Evolutionary conservation across 2,888 invertebrate genomes (phyloP), one percentile per base, ranked within the genome.

Genomic region (Neuroscelio doddi): DNA sequence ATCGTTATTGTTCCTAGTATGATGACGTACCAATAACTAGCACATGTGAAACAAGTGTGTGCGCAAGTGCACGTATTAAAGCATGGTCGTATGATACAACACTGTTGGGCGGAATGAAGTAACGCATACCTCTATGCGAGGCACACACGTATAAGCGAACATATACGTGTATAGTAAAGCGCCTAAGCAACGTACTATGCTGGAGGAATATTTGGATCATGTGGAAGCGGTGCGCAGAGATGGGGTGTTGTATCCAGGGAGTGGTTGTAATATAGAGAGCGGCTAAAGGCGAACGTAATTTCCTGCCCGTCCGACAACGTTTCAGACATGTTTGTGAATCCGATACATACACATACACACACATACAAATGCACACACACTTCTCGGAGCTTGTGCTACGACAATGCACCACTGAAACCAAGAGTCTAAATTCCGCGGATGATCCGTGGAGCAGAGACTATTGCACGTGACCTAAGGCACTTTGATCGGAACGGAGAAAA

Each of bases 221-320:
- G 64, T 51, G 52, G 51, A 65, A 52, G 61, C 61, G 61, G 44
- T 51, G 56, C 12, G 15, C 4, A 36, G 36, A 36, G 21, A 21
- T 21, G 53, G 55, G 41, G 64, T 45, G 47, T 44, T 39, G 50
- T 50, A 29, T 17, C 39, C 50, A 39, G 61, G 52, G 56, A 75
- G 74, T 74, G 75, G 76, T 63, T 77, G 83, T 80, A 81, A 80
- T 83, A 80, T 81, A 78, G 80, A 79, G 79, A 79, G 73, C 75
- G 72, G 79, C 82, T 81, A 83, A 83, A 83, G 82, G 83, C 83
- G 80, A 79, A 82, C 82, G 83, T 83, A 83, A 82, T 83, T 83
- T 83, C 84, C 83, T 83, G 83, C 80, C 82, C 80, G 80, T 80
- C 83, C 78, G 78, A 79, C 78, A 76, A 76, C 75, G 69, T 73